Evolutionary conservation across 2,113 vertebrate genomes (phyloP).

Genomic region (Columbina picui): DNA sequence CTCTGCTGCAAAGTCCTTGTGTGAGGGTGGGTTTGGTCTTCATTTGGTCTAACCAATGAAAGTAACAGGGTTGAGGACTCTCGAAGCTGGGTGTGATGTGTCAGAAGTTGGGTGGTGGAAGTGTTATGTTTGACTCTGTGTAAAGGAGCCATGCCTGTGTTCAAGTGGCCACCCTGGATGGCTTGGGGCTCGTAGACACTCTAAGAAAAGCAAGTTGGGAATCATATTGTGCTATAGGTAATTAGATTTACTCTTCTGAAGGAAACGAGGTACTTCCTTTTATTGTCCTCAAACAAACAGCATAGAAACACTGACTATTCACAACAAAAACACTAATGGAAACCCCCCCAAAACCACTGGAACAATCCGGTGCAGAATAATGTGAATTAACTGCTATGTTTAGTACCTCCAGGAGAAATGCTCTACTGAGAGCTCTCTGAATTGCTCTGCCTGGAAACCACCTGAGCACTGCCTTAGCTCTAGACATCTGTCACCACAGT

Average conservation of each 20-base stretch:
- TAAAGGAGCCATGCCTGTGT: not conserved
- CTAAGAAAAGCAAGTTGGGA: fast-evolving
- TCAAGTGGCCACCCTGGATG: not conserved
- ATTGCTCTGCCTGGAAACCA: conserved; percentile 40
- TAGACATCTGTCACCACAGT: conserved; percentile 50
- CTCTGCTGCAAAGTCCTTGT: not conserved
- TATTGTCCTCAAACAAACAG: conserved; percentile 29
- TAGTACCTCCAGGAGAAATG: not conserved
- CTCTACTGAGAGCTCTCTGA: not conserved
- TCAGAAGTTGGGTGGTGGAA: not conserved
- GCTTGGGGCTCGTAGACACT: not conserved
- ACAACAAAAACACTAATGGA: not conserved
- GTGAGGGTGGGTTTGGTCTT: not conserved
- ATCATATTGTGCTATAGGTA: not conserved
- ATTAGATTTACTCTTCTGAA: not conserved
- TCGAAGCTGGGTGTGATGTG: not conserved
- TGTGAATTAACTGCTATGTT: not conserved
- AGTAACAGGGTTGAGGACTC: not conserved
- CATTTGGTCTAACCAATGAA: not conserved
- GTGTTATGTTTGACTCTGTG: not conserved
- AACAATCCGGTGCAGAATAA: not conserved
- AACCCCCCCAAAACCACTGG: not conserved
- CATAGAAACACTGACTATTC: not conserved
- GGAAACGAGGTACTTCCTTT: not conserved
- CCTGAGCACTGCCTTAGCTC: conserved; percentile 24